Evolutionary conservation across 2,113 vertebrate species (phyloP), one percentile per base, ranked within the genome.

Genomic region (Myanophis thanlyinensis): DNA sequence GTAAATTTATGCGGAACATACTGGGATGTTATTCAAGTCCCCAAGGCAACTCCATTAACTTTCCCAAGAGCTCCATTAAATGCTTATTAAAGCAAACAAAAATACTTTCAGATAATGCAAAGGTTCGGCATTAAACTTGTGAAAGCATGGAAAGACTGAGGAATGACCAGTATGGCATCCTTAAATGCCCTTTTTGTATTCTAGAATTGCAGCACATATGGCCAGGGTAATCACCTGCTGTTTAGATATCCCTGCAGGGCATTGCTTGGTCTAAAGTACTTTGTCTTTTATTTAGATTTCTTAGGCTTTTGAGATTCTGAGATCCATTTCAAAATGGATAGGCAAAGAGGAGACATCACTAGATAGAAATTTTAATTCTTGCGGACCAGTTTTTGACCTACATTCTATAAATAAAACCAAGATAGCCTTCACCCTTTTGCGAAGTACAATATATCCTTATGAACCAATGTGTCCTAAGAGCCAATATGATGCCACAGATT

Each of bases 11-110:
- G 93, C 95, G 94, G 91, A 93, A 92, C 95, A 5, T 95, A 96
- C 94, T 95, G 96, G 93, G 95, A 96, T 95, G 94, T 95, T 97
- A 96, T 96, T 97, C 95, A 95, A 56, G 96, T 97, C 95, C 97
- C 97, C 54, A 97, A 92, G 96, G 97, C 96, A 97, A 95, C 93
- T 96, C 96, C 94, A 96, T 97, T 97, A 97, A 93, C 95, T 96
- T 97, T 97, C 97, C 96, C 97, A 95, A 92, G 96, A 97, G 96
- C 94, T 92, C 80, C 94, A 96, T 97, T 96, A 96, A 96, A 96
- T 93, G 94, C 30, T 53, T 97, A 94, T 97, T 97, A 96, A 97
- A 95, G 88, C 94, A 92, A 89, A 91, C 80, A 88, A 67, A 87
- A 95, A 73, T 44, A 87, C 91, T 93, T 95, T 96, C 92, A 93